phyloP scores from a whole-genome alignment of 2,797 vertebrate species.

The Nasua narica region DNA sequence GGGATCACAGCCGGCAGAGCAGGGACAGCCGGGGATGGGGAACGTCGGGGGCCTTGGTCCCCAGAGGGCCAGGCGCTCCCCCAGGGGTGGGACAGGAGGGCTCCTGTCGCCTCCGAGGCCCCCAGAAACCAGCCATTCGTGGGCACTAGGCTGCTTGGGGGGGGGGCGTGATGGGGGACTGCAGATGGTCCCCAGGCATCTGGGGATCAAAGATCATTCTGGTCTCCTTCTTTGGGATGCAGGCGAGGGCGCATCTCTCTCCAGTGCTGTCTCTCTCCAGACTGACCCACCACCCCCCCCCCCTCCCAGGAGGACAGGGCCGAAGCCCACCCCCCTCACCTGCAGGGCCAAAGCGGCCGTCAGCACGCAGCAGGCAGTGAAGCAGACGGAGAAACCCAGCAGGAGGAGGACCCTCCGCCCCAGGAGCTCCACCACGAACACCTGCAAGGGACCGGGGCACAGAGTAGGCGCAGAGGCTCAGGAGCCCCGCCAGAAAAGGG shows the following conservation, averaged over 20 bases:
- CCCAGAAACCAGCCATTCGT: fast-evolving
- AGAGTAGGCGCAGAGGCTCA: not conserved
- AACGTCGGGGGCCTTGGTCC: fast-evolving
- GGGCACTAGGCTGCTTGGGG: too few species aligned
- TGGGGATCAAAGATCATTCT: not conserved
- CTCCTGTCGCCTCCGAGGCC: not conserved
- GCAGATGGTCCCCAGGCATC: not conserved
- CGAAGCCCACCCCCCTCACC: constrained; percentile 78
- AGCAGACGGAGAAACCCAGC: constrained; percentile 90
- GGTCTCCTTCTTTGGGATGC: not conserved
- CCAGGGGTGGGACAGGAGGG: not conserved
- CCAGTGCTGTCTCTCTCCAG: too few species aligned
- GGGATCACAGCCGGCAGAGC: not conserved
- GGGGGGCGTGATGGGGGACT: too few species aligned
- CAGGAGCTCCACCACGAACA: constrained; percentile 92
- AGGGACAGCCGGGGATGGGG: fast-evolving
- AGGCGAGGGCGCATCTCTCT: too few species aligned
- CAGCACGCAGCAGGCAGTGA: constrained; percentile 86
- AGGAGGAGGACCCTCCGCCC: constrained; percentile 91
- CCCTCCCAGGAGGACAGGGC: too few species aligned
- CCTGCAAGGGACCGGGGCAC: constrained; percentile 76
- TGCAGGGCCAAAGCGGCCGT: constrained; percentile 90
- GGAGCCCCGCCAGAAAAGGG: fast-evolving
- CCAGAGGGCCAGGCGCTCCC: not conserved
- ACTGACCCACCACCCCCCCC: too few species aligned